Base-by-base conservation (phyloP, 2,113 vertebrate genomes). In the Pagrus major region DNA sequence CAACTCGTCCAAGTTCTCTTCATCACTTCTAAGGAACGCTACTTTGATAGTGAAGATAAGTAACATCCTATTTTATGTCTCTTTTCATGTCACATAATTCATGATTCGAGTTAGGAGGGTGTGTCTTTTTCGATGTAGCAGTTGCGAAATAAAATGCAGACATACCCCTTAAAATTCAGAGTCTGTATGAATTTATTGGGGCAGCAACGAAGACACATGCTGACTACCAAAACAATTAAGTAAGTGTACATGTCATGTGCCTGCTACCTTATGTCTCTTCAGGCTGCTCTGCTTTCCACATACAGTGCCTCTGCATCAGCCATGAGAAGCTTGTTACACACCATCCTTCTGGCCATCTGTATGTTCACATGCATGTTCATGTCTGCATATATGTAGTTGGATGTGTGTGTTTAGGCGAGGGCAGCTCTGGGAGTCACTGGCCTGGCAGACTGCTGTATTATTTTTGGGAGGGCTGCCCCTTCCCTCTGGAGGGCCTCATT, bases 401-500 rank as follows among this genome's bases (percentile, higher is more conserved):
- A 11, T 20, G 41, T 66, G 56, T 78, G 79, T 54, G 37, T 80
- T 69, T 20, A 66, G 41, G 29, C 52, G n/a, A 67, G 55, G 35
- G 67, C 72, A 60, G 68, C 85, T 79, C 58, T 87, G 81, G 58
- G 68, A 92, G 83, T 78, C 55, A 35, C 71, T 84, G 64, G 71
- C 71, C 83, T 86, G 89, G 86, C 90, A 86, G 87, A 68, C 81
- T 84, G 80, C 84, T 84, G 83, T 93, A 93, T 94, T 95, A 93
- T 94, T 94, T 94, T 93, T 94, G 91, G 92, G 92, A 94, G 90
- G 86, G 82, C 89, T 89, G 85, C 83, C 90, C 74, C 80, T 93
- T 93, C 92, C 93, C 92, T 91, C 86, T 84, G 86, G 93, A 94
- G 93, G 92, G 93, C 94, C 91, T 94, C 93, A 93, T 85, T 94